Conservation (phyloP, 1,140 invertebrate genomes). For the Pseudomyrmex cubaensis region DNA sequence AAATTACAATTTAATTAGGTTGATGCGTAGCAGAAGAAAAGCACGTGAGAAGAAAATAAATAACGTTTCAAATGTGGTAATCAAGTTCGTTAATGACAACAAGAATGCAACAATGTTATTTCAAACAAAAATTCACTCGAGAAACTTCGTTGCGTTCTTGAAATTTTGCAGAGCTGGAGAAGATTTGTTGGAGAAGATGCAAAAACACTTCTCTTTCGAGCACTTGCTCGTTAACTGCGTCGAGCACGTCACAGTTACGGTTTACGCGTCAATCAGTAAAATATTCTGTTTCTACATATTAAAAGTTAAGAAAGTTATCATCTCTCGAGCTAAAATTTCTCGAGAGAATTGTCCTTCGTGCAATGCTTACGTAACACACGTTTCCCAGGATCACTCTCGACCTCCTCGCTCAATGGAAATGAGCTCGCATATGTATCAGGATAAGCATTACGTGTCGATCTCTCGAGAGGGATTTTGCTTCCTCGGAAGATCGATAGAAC, state of each 20-base stretch:
- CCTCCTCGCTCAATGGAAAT: slow-evolving; percentile 48
- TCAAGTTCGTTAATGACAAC: background rate
- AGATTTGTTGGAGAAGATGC: background rate
- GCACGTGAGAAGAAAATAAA: background rate
- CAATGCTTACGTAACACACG: slow-evolving; percentile 37
- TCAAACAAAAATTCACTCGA: no score
- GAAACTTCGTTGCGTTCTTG: no score
- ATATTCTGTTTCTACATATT: background rate
- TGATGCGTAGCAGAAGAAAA: background rate
- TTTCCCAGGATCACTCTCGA: slow-evolving; percentile 38
- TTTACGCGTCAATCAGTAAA: background rate
- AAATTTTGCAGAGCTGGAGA: background rate
- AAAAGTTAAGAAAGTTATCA: slow-evolving; percentile 25
- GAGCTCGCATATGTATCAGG: slow-evolving; percentile 46
- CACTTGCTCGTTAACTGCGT: no score
- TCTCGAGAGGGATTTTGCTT: slow-evolving; percentile 47
- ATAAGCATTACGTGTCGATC: slow-evolving; percentile 52
- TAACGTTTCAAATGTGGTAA: slow-evolving; percentile 13
- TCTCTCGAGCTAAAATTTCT: background rate
- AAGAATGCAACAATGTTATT: background rate
- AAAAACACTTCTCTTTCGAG: background rate
- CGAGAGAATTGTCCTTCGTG: background rate
- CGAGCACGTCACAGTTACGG: no score
- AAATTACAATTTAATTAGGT: slow-evolving; percentile 9
- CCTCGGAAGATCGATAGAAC: slow-evolving; percentile 45